A percentile compares a stretch with the other conserved stretches of the same genome.
Conservation (phyloP, 2,888 invertebrate genomes). For the Drosophila yooni region DNA sequence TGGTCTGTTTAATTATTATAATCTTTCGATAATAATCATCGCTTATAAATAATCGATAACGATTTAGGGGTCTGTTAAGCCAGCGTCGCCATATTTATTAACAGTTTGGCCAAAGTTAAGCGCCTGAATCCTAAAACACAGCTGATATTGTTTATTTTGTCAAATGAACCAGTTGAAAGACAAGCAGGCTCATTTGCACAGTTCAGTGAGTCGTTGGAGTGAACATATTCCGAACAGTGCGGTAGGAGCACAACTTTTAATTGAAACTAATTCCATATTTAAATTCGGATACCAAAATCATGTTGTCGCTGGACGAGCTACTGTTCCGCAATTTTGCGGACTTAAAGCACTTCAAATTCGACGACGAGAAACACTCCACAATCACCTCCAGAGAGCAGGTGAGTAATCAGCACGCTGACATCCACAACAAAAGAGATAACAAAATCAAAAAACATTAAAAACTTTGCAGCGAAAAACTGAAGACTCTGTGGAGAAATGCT, state of each 20-base stretch:
- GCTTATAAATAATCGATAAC: background rate
- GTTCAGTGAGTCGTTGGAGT: slow-evolving; percentile 16
- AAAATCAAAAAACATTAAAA: background rate
- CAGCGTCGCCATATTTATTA: background rate
- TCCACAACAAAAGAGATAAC: slow-evolving; percentile 1
- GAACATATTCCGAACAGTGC: slow-evolving; percentile 11
- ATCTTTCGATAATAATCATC: background rate
- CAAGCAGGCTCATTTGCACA: background rate
- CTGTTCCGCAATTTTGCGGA: slow-evolving; percentile 80
- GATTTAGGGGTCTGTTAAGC: background rate
- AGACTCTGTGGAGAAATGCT: slow-evolving; percentile 86
- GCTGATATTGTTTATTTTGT: slow-evolving; percentile 16
- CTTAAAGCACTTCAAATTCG: slow-evolving; percentile 85
- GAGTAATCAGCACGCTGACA: slow-evolving; percentile 51
- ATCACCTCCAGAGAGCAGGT: slow-evolving; percentile 88
- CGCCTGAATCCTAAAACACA: slow-evolving; percentile 7
- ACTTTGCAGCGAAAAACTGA: slow-evolving; percentile 87
- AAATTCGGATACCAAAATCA: slow-evolving; percentile 39
- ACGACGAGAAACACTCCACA: slow-evolving; percentile 88
- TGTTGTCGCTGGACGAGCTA: slow-evolving; percentile 61
- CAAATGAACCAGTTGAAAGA: slow-evolving; percentile 15
- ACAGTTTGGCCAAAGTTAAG: background rate
- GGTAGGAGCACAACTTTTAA: slow-evolving; percentile 14
- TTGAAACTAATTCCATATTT: slow-evolving; percentile 34
- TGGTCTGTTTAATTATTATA: background rate